Evolutionary conservation across 2,888 invertebrate species (phyloP).

Genomic region (Sturmia bella): DNA sequence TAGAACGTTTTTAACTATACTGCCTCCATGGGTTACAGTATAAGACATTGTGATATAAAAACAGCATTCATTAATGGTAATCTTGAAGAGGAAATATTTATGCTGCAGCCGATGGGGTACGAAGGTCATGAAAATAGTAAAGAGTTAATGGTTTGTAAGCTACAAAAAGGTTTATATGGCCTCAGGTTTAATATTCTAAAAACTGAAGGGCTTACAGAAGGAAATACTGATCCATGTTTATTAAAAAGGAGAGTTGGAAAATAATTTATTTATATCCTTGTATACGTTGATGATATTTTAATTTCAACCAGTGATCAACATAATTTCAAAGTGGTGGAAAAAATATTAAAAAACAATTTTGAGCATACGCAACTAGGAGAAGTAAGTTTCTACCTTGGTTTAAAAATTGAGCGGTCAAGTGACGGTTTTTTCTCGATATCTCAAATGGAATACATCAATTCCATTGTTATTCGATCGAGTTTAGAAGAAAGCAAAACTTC

Average conservation of each 20-base stretch:
- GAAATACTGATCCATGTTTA: constrained; percentile 8
- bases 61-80: constrained; percentile 11
- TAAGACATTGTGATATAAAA: constrained; percentile 9
- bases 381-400: too few relatives aligned
- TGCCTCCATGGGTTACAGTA: neutral
- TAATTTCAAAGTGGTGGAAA: neutral
- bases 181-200: constrained; percentile 9
- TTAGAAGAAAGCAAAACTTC: too few relatives aligned
- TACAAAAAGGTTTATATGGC: constrained; percentile 7
- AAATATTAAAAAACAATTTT: too few relatives aligned
- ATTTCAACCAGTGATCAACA: neutral
- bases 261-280: neutral
- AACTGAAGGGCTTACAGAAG: constrained; percentile 9
- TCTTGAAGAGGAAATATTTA: constrained; percentile 5
- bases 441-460: neutral
- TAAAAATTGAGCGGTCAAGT: neutral
- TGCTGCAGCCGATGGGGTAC: constrained; percentile 1
- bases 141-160: neutral
- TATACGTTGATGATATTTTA: neutral
- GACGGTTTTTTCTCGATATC: neutral
- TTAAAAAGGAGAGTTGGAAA: neutral
- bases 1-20: neutral
- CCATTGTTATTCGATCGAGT: too few relatives aligned
- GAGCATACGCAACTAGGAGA: too few relatives aligned
- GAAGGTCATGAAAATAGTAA: neutral